These are phyloP conservation scores for Tauraco hartlaubi DNA, from an alignment of 2,797 vertebrate genomes.

Conservation along the genomic window DNA sequence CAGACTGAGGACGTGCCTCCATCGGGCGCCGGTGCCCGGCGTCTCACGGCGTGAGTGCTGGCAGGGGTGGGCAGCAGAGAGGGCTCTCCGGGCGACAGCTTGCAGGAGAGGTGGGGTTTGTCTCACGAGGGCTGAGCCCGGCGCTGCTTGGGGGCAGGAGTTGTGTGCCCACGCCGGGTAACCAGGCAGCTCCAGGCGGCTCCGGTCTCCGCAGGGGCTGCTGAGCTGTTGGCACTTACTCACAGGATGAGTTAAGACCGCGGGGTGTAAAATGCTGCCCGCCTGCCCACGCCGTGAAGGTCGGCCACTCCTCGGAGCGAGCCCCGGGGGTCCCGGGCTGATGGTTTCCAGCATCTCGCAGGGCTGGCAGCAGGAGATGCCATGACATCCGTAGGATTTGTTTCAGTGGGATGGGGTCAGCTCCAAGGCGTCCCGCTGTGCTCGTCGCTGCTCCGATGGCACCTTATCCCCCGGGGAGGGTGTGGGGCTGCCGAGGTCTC, in stretches of 20 bases:
- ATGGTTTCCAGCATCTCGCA: background rate
- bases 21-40: fast-evolving
- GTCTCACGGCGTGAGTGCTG: fast-evolving
- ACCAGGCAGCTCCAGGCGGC: background rate
- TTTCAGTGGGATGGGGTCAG: background rate
- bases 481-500: background rate
- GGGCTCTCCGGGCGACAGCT: background rate
- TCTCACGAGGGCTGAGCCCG: background rate
- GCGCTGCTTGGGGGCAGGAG: background rate
- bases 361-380: background rate
- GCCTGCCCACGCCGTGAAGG: background rate
- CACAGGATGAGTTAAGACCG: background rate
- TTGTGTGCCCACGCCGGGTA: background rate
- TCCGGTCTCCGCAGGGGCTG: background rate
- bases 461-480: background rate
- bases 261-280: background rate
- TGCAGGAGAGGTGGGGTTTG: background rate
- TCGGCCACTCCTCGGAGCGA: background rate
- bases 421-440: background rate
- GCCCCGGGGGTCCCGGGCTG: background rate
- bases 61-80: background rate
- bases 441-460: fast-evolving
- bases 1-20: fast-evolving
- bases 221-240: fast-evolving
- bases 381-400: fast-evolving